These are phyloP conservation scores for Phenganax stokvisi DNA, from an alignment of 92 coral and sea anemone genomes.

Conservation along the genomic window DNA sequence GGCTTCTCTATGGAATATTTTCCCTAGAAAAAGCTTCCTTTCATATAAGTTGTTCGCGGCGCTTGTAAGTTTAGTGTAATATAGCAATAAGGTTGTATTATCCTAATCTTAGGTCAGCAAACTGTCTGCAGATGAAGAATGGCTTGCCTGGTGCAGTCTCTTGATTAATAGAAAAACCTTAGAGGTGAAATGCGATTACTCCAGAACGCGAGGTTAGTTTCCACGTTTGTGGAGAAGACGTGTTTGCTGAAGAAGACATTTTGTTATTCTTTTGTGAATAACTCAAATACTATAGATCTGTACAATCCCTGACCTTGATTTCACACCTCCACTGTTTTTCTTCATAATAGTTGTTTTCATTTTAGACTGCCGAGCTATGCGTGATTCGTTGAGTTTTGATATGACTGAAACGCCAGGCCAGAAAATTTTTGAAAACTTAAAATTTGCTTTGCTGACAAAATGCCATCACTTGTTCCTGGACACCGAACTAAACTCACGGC, in stretches of 20 bases:
- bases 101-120: background rate
- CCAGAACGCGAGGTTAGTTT: background rate
- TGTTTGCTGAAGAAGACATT: background rate
- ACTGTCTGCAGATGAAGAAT: background rate
- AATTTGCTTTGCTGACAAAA: background rate
- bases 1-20: no score
- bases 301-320: no score
- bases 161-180: background rate
- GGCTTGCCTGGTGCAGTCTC: background rate
- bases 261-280: no score
- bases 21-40: no score
- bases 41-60: no score
- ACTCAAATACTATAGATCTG: no score
- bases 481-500: background rate
- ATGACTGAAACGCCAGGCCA: background rate
- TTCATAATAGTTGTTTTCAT: background rate
- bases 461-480: background rate
- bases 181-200: background rate
- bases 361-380: background rate
- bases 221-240: background rate
- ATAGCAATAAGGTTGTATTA: background rate
- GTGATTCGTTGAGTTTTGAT: background rate
- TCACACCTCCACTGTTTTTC: background rate
- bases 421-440: background rate
- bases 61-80: no score